Base-by-base conservation (phyloP, 1,140 invertebrate genomes). In the Battus philenor region DNA sequence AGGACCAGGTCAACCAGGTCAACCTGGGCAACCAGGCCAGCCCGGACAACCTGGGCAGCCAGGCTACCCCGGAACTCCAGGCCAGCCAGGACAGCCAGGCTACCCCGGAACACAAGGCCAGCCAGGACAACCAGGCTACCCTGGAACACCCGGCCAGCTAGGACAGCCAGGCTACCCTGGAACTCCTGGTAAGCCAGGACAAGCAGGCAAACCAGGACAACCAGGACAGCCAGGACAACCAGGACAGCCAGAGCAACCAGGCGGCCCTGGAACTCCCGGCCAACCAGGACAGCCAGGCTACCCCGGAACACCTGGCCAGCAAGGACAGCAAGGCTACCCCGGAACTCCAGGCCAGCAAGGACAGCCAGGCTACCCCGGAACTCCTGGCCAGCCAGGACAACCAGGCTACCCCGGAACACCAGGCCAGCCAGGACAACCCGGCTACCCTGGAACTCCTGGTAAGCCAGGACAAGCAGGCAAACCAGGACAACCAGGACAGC, bases 1-100 rank as follows among this genome's bases (percentile, higher is more conserved):
- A 6, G 6, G 9, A 7, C 52, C 62, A 31, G 47, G 54, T 4
- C 20, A 54, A 13, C 59, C 68, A 32, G 64, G 56, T 9, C 11
- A 54, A 17, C 59, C 64, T 7, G 59, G 61, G 8, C 1, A 22
- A 11, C 53, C 58, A 34, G 62, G 63, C 13, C 30, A 48, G 9
- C 61, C 60, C 22, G 57, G 65, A 44, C 48, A 60, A 7, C 55
- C 60, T 13, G 50, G 59, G 5, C n/a, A 39, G 1, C 57, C 59
- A 44, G 56, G 53, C 10, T 13, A 47, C 31, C 59, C 66, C 12
- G 61, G 58, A 8, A 8, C 44, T 9, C 64, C 56, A 34, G 64
- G 63, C 10, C 5, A 36, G 2, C 63, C 60, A 16, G 53, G 60
- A 8, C 13, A 38, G 12, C 71, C 63, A 18, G 64, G 59, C 17